Percentiles rank a stretch among this genome's conserved stretches.
Conservation (phyloP, 2,113 vertebrate species). For the Lagopus muta region DNA sequence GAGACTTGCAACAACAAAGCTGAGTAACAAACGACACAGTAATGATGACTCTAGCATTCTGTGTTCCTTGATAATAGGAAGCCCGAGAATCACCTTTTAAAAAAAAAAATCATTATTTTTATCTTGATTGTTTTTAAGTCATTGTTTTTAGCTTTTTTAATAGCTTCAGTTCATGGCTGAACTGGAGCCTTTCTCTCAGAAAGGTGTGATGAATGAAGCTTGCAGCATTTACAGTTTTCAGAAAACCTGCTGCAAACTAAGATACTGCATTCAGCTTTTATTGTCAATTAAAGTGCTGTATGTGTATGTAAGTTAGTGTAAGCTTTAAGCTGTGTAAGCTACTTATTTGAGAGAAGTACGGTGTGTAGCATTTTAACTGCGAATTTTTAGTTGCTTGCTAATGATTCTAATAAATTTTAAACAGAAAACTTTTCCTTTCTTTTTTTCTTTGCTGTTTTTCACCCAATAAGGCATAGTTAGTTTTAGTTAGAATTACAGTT, state of each 20-base stretch:
- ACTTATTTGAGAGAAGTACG: neutral
- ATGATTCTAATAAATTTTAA: neutral
- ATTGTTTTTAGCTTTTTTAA: too few species aligned
- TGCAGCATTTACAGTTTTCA: fast-evolving
- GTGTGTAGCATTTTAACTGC: fast-evolving
- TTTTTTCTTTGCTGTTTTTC: neutral
- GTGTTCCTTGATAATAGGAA: fast-evolving
- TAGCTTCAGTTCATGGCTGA: too few species aligned
- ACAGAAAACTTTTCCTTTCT: neutral
- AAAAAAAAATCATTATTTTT: too few species aligned
- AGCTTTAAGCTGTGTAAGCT: neutral
- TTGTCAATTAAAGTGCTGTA: neutral
- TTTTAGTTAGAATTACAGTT: neutral
- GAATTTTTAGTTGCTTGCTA: fast-evolving
- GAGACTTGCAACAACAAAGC: neutral
- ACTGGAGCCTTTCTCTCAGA: neutral
- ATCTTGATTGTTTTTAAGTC: too few species aligned
- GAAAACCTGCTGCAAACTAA: neutral
- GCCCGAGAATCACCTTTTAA: too few species aligned
- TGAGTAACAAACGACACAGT: neutral
- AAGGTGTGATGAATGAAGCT: neutral
- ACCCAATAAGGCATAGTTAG: too few species aligned
- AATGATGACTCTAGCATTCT: fast-evolving
- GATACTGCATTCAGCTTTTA: fast-evolving
- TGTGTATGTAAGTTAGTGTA: fast-evolving